phyloP scores from a whole-genome alignment of 2,888 invertebrate species.

The Thera britannica region DNA sequence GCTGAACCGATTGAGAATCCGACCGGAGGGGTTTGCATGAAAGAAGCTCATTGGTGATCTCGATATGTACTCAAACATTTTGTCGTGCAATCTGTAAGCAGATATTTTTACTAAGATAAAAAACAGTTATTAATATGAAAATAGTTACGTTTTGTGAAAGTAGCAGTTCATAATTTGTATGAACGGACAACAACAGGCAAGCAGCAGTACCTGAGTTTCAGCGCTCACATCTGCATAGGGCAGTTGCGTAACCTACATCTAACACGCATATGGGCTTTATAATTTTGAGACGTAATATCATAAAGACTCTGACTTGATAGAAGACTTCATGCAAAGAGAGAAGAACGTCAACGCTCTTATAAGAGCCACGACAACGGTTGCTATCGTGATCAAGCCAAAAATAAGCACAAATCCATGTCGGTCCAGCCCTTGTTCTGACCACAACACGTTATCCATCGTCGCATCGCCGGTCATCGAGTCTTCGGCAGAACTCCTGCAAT shows the following conservation, averaged over 20 bases:
- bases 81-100: constrained; percentile 85
- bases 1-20: constrained; percentile 91
- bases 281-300: no score
- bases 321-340: constrained; percentile 87
- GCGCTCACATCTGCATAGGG: no score
- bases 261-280: no score
- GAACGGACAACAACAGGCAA: no score
- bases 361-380: constrained; percentile 85
- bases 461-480: constrained; percentile 72
- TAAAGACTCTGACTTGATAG: constrained; percentile 76
- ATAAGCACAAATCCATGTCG: constrained; percentile 73
- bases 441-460: constrained; percentile 67
- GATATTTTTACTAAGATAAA: background rate
- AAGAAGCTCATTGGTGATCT: constrained; percentile 88
- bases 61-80: constrained; percentile 86
- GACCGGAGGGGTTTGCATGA: constrained; percentile 92
- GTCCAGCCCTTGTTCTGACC: constrained; percentile 65
- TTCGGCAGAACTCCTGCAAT: constrained; percentile 71
- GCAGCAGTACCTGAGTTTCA: no score
- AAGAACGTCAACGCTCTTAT: constrained; percentile 87
- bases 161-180: no score
- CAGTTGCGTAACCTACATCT: no score
- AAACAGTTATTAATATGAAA: no score
- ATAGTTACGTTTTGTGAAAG: no score
- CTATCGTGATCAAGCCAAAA: constrained; percentile 84